Base-by-base conservation (phyloP, 2,113 vertebrate genomes). In the Martes martes region DNA sequence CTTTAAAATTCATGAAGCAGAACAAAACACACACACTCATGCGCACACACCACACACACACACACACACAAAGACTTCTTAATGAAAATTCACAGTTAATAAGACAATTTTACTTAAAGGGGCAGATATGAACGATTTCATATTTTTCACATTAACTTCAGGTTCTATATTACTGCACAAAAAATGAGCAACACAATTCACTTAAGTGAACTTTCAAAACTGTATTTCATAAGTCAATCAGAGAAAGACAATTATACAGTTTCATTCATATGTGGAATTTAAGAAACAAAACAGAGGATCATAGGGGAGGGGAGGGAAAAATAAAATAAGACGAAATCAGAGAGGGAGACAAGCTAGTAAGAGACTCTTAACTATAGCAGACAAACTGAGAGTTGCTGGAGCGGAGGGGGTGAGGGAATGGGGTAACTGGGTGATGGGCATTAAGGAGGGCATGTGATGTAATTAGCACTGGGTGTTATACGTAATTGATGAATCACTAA, bases 151-250 rank as follows among this genome's bases (percentile, higher is more conserved):
- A 82, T 91, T 93, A 90, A 82, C 79, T 97, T 91, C 24, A 94
- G 21, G 39, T 84, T 96, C 69, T 78, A 63, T 71, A 92, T 84
- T 92, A 85, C 67, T 95, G 7, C 50, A 90, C 26, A 93, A 63
- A 95, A 97, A 94, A 96, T 71, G 42, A 69, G 59, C 50, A 95
- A 52, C 42, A 96, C 11, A 80, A 94, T 95, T 97, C 63, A 95
- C 45, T 81, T 92, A 91, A 84, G 59, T 36, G 50, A 91, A 89
- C 45, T 93, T 87, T 95, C 57, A 93, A 95, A 89, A 93, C n/a
- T 69, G 4, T n/a, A 67, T 18, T n/a, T 69, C 33, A 21, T 69
- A 36, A 69, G 67, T 69, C 33, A 69, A 36, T 69, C 33, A 36
- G 67, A 69, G 33, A 69, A 69, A 69, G 67, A 36, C 18, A 69